phyloP scores from a whole-genome alignment of 2,888 invertebrate genomes.

The Encarsia formosa region DNA sequence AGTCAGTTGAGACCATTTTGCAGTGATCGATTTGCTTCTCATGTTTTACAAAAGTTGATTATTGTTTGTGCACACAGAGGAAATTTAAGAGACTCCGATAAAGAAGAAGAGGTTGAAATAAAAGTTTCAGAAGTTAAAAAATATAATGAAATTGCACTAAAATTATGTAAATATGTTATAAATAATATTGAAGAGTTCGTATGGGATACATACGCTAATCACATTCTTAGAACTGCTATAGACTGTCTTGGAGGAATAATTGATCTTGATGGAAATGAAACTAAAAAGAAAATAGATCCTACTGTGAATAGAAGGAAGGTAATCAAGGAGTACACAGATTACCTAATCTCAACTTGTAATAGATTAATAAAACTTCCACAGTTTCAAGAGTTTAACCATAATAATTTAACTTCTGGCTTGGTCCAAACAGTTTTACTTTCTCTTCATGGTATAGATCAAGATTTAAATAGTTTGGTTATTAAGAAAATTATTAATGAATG shows the following conservation, averaged over 20 bases:
- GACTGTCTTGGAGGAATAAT: constrained; percentile 67
- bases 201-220: constrained; percentile 73
- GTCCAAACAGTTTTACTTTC: constrained; percentile 65
- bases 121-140: constrained; percentile 44
- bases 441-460: constrained; percentile 59
- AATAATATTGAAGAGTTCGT: constrained; percentile 84
- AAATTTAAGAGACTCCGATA: constrained; percentile 33
- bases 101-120: constrained; percentile 26
- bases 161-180: constrained; percentile 69
- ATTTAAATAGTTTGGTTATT: constrained; percentile 55
- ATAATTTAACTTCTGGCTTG: constrained; percentile 68
- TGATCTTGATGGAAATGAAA: constrained; percentile 30
- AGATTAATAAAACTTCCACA: constrained; percentile 72
- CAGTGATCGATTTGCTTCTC: constrained; percentile 74
- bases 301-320: constrained; percentile 37
- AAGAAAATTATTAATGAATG: constrained; percentile 63
- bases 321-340: constrained; percentile 52
- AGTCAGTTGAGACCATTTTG: constrained; percentile 67
- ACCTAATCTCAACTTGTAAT: constrained; percentile 36
- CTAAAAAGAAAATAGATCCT: constrained; percentile 18
- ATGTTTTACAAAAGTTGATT: constrained; percentile 71
- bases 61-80: constrained; percentile 57
- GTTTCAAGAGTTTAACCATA: constrained; percentile 67
- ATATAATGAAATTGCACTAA: constrained; percentile 65
- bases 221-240: constrained; percentile 70